phyloP scores from a whole-genome alignment of 2,888 invertebrate genomes.

The Smittia aterrima region DNA sequence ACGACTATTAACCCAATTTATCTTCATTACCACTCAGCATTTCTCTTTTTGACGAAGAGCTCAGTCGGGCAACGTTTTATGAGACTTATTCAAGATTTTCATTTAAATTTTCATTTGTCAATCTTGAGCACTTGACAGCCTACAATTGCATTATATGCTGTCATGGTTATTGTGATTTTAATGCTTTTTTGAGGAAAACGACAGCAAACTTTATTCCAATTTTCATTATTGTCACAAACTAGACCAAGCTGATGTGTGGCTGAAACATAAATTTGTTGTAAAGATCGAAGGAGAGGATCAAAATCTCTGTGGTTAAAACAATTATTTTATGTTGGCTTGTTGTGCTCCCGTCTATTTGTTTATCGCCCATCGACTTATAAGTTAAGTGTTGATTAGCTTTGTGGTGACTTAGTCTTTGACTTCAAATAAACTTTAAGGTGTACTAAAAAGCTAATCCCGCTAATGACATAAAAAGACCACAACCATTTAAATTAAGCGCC shows the following conservation, averaged over 20 bases:
- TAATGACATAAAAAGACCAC: too few species aligned
- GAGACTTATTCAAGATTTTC: slow-evolving; percentile 1
- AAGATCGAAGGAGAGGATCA: too few species aligned
- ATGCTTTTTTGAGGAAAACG: slow-evolving; percentile 3
- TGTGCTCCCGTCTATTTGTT: too few species aligned
- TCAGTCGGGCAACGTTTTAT: not conserved
- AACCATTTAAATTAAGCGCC: too few species aligned
- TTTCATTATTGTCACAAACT: not conserved
- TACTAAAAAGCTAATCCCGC: too few species aligned
- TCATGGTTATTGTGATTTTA: slow-evolving; percentile 8
- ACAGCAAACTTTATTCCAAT: not conserved
- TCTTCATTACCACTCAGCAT: slow-evolving; percentile 33
- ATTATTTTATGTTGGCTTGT: too few species aligned
- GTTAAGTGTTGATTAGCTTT: too few species aligned
- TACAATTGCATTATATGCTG: not conserved
- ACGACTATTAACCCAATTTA: slow-evolving; percentile 39
- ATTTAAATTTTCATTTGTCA: not conserved
- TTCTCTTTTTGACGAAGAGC: not conserved
- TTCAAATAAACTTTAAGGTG: too few species aligned
- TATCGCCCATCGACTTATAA: too few species aligned
- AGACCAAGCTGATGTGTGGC: not conserved
- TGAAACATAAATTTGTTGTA: not conserved
- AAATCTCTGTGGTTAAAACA: too few species aligned
- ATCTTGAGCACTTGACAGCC: not conserved
- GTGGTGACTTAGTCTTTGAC: too few species aligned